Percentiles rank a stretch among this genome's conserved stretches.
Conservation (phyloP, 2,797 vertebrate species). For the Cirrhinus molitorella region DNA sequence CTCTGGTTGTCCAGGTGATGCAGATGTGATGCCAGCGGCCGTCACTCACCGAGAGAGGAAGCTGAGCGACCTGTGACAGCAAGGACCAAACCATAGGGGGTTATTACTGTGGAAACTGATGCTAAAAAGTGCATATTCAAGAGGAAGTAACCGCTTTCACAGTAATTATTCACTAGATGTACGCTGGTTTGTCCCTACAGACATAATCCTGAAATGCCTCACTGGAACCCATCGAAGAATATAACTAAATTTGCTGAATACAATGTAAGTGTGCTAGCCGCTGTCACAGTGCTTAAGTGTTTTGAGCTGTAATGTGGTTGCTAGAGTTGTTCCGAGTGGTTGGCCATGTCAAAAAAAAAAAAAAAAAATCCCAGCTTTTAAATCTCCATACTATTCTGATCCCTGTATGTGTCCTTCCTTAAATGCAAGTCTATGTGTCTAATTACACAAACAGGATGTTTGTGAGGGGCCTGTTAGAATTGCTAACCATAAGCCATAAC, state of each 20-base stretch:
- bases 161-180: constrained; percentile 2
- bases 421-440: background rate
- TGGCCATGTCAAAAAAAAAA: background rate
- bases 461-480: too few species aligned
- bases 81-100: background rate
- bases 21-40: constrained; percentile 99
- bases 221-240: background rate
- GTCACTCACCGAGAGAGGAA: constrained; percentile 93
- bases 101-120: background rate
- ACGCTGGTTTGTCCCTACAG: background rate
- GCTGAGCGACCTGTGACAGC: constrained; percentile 87
- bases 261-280: background rate
- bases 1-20: constrained; percentile 96
- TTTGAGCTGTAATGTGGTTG: background rate
- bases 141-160: background rate
- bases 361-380: background rate
- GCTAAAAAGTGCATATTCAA: background rate
- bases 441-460: background rate
- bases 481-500: background rate
- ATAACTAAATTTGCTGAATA: background rate
- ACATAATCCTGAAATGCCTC: background rate
- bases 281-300: background rate
- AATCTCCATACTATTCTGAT: background rate
- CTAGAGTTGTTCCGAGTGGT: background rate
- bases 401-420: background rate